phyloP scores from a whole-genome alignment of 2,888 invertebrate species.

The Andrena marginata region DNA sequence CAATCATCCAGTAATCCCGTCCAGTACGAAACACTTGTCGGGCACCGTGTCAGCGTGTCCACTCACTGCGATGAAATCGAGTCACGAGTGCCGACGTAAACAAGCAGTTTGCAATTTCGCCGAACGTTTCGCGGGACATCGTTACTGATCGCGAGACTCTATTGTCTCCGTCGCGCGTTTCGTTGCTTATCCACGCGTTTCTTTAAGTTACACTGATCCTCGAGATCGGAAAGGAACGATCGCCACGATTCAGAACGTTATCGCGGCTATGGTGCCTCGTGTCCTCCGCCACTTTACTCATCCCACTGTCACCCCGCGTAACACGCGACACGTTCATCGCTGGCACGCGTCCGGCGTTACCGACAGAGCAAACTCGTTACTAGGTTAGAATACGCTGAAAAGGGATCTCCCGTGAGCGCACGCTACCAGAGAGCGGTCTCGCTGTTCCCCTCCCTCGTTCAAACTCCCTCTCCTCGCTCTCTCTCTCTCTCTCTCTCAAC shows the following conservation, averaged over 20 bases:
- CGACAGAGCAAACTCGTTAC: constrained; percentile 74
- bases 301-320: constrained; percentile 66
- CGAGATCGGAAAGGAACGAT: background rate
- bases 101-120: constrained; percentile 13
- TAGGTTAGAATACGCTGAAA: constrained; percentile 75
- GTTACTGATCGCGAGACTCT: background rate
- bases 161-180: background rate
- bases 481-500: constrained; percentile 38
- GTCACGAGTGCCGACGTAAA: constrained; percentile 29
- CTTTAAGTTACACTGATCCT: background rate
- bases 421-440: constrained; percentile 64
- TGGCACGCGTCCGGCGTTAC: constrained; percentile 74
- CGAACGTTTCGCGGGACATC: constrained; percentile 18
- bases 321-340: constrained; percentile 72
- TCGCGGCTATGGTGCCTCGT: constrained; percentile 43
- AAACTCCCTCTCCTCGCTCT: constrained; percentile 44
- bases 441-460: constrained; percentile 64
- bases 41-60: constrained; percentile 36
- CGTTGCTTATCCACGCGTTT: constrained; percentile 6
- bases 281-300: constrained; percentile 64
- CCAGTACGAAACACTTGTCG: constrained; percentile 26
- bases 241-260: constrained; percentile 34
- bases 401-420: constrained; percentile 68
- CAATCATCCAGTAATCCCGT: constrained; percentile 44
- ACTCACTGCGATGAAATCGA: background rate